Base-by-base conservation (phyloP, 1,140 invertebrate genomes). In the Agraylea sexmaculata region DNA sequence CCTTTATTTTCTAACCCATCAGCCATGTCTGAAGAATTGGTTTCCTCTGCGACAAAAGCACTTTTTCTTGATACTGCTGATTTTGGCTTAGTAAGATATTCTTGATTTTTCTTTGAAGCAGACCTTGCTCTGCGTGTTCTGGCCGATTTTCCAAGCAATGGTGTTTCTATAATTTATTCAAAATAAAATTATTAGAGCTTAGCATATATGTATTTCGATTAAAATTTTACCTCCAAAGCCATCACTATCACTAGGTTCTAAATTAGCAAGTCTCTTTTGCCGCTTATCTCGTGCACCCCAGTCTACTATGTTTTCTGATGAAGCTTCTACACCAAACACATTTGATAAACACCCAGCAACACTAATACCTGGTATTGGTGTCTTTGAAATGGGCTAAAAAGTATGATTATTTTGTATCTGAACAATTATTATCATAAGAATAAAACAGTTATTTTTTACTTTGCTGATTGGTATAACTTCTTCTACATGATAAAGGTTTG, bases 221-320 rank as follows among this genome's bases (percentile, higher is more conserved):
- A 18, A 16, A 22, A 21, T 33, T 17, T 33, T 47, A 52, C 53
- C 51, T 46, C 50, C 52, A 11, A 59, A 36, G 2, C 52, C 56
- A 42, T 62, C 59, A 41, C 57, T 60, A 37, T 62, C 59, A 38
- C 58, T 62, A 2, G 52, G 48, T 40, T 58, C 53, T 11, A 59
- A 40, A 25, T 30, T 40, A 3, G 30, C 39, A 1, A 40, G 35
- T 38, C 46, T 50, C 18, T 46, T 49, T 17, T 41, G 37, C 4
- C 44, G 29, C 34, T 46, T 50, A 31, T 50, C 42, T 23, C 47
- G 40, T n/a, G 44, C 44, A 28, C 37, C 33, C 44, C 44, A 50
- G 44, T 46, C 47, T 7, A 46, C 47, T 27, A 29, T 41, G n/a
- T 40, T 44, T 21, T 42, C 44, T 3, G 37, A 10, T 8, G 38